Evolutionary conservation across 2,113 vertebrate species (phyloP).

Genomic region (Syngnathus floridae): DNA sequence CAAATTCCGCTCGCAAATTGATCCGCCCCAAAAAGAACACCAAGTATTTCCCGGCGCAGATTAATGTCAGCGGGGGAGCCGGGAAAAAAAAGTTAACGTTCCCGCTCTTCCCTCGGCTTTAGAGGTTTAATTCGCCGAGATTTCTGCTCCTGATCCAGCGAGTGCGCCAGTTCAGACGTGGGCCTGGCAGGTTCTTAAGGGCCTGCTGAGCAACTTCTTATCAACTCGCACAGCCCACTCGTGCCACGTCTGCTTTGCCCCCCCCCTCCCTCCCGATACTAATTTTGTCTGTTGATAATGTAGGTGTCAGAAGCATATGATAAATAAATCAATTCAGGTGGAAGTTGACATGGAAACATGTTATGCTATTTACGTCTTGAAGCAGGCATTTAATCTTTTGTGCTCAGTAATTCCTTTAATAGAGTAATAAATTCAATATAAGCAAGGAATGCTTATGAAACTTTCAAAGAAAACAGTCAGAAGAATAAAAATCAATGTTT

Average conservation of each 20-base stretch:
- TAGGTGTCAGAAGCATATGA: not conserved
- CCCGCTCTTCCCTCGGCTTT: conserved; percentile 23
- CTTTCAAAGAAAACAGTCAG: too few species aligned
- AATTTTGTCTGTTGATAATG: conserved; percentile 1
- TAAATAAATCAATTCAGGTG: too few species aligned
- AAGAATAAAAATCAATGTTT: too few species aligned
- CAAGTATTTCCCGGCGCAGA: conserved; percentile 15
- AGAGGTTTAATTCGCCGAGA: conserved; percentile 45
- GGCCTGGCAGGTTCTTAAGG: conserved; percentile 45
- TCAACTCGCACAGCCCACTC: conserved; percentile 26
- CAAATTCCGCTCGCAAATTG: not conserved
- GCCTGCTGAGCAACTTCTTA: conserved; percentile 39
- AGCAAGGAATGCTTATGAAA: too few species aligned
- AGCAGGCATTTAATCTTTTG: too few species aligned
- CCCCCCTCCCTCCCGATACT: not conserved
- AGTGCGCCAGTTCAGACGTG: conserved; percentile 42
- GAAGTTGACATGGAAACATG: too few species aligned
- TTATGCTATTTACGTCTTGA: too few species aligned
- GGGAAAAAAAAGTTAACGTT: conserved; percentile 16
- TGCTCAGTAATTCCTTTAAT: too few species aligned
- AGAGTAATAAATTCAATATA: too few species aligned
- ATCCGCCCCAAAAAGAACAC: conserved; percentile 3
- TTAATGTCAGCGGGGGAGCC: conserved; percentile 11
- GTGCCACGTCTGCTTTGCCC: conserved; percentile 15
- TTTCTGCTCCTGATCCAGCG: conserved; percentile 44